Conservation (phyloP, 2,797 vertebrate species). For the Propithecus deckenii region DNA sequence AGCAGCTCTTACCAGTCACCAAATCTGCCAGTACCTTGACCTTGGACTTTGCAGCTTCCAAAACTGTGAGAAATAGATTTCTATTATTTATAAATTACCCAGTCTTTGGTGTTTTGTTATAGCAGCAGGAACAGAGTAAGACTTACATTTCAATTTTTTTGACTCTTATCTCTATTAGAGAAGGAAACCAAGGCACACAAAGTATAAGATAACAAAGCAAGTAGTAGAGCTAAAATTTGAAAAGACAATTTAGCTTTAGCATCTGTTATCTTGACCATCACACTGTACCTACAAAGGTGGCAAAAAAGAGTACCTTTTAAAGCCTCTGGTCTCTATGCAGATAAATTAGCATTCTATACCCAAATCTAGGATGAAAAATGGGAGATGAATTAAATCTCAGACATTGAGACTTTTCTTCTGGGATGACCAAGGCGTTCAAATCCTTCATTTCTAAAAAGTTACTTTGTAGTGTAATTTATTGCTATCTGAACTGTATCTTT, state of each 20-base stretch:
- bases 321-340: not conserved
- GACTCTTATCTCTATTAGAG: not conserved
- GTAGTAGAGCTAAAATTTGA: not conserved
- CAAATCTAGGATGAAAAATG: slow-evolving; percentile 6
- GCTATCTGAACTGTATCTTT: not conserved
- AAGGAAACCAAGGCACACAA: not conserved
- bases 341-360: not conserved
- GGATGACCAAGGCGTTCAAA: not conserved
- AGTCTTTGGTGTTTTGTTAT: not conserved
- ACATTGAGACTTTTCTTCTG: not conserved
- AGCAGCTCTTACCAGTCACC: not conserved
- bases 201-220: not conserved
- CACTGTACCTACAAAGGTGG: not conserved
- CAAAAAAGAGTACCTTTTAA: not conserved
- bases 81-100: not conserved
- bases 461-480: not conserved
- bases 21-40: not conserved
- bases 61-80: not conserved
- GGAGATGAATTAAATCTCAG: not conserved
- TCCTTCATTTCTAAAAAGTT: not conserved
- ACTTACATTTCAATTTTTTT: not conserved
- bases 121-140: not conserved
- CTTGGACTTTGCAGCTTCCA: not conserved
- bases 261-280: not conserved
- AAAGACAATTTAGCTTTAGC: not conserved